Evolutionary conservation across 64 coral and sea anemone species (phyloP).

Genomic region (Catalaphyllia jardinei): DNA sequence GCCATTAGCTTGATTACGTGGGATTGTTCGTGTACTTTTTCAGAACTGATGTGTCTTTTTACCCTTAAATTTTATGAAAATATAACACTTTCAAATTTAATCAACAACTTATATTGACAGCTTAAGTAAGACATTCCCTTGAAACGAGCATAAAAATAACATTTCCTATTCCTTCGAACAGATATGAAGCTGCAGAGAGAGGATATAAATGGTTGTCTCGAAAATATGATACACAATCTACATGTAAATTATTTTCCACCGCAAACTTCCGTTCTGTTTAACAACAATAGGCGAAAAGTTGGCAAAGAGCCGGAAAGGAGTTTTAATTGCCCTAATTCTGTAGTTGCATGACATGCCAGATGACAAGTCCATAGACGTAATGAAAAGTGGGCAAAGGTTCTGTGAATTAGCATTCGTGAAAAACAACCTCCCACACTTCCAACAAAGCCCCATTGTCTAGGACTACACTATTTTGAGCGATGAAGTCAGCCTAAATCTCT

Average conservation of each 20-base stretch:
- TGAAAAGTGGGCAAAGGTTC: neutral
- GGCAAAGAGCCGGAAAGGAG: slow-evolving; percentile 15
- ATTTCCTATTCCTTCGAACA: neutral
- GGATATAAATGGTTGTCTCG: neutral
- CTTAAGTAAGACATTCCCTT: neutral
- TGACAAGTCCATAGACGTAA: neutral
- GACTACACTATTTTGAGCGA: slow-evolving; percentile 22
- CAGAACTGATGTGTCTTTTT: no score
- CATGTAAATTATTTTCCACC: neutral
- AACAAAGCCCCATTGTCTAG: slow-evolving; percentile 27
- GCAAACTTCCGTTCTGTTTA: slow-evolving; percentile 12
- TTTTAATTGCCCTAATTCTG: slow-evolving; percentile 8
- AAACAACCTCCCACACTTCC: slow-evolving; percentile 23
- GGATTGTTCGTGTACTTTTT: no score
- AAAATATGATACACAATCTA: slow-evolving; percentile 9
- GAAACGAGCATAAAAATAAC: neutral
- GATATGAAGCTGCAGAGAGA: neutral
- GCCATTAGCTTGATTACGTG: neutral
- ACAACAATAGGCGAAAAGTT: slow-evolving; percentile 29
- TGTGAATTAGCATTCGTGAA: slow-evolving; percentile 17
- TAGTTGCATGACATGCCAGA: neutral
- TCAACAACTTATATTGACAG: neutral
- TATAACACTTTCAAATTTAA: neutral
- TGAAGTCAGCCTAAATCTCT: neutral
- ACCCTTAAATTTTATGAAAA: neutral